Conservation (phyloP, 2,888 invertebrate genomes). For the Petrolisthes manimaculis region DNA sequence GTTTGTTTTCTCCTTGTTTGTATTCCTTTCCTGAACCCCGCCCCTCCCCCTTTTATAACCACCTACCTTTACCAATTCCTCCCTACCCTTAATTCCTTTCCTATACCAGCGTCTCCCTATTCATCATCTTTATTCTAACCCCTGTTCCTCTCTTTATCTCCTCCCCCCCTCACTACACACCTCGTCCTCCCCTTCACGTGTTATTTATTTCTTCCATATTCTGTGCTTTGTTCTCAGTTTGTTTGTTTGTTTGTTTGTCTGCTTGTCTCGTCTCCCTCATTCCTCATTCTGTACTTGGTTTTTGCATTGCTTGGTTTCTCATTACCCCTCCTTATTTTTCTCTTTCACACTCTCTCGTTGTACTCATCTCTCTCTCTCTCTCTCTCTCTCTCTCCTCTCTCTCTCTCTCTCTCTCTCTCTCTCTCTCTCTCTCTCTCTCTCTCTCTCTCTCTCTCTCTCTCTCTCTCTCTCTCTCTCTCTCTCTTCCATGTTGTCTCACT, state of each 20-base stretch:
- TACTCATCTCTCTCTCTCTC: not conserved
- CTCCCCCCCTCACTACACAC: not conserved
- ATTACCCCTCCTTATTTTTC: not conserved
- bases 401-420: not conserved
- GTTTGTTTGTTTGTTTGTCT: not conserved
- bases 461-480: not conserved
- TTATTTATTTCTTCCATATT: no score
- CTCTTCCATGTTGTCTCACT: not conserved
- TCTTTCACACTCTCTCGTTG: not conserved
- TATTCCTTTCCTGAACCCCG: not conserved
- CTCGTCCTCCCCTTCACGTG: no score
- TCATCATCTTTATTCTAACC: not conserved
- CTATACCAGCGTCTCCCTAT: no score
- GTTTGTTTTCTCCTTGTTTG: not conserved
- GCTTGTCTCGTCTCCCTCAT: no score
- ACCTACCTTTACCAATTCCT: not conserved
- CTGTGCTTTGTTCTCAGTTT: no score
- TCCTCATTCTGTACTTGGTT: no score
- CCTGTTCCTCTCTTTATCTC: not conserved
- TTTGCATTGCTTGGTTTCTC: not conserved
- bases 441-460: not conserved
- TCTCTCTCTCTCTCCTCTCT: not conserved
- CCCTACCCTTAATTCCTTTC: not conserved
- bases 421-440: constrained; percentile 19
- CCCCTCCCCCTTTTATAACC: not conserved